Evolutionary conservation across 2,113 vertebrate genomes (phyloP).

Genomic region (Malaclemys terrapin): DNA sequence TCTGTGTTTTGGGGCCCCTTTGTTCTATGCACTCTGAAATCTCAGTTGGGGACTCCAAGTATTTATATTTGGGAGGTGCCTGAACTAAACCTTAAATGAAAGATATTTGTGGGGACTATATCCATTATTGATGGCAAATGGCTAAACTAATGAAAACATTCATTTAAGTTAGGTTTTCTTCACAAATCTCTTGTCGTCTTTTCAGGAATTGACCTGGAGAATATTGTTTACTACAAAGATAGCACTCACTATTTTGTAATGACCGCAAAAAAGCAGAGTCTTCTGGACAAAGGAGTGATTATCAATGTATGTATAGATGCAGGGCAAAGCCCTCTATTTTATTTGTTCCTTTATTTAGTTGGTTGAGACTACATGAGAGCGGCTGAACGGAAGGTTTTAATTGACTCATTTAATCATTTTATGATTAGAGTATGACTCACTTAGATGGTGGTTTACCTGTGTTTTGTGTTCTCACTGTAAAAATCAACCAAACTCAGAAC

Average conservation of each 20-base stretch:
- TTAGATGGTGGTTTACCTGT: not conserved
- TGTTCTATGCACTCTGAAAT: not conserved
- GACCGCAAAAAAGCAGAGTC: conserved; percentile 98
- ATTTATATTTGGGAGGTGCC: not conserved
- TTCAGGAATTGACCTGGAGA: conserved; percentile 96
- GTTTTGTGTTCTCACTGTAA: no score
- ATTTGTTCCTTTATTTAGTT: not conserved
- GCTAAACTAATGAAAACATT: not conserved
- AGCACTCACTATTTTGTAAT: conserved; percentile 99
- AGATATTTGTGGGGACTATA: not conserved
- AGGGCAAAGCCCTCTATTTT: not conserved
- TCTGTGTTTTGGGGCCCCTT: not conserved
- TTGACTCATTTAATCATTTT: not conserved
- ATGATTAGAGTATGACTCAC: not conserved
- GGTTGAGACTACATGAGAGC: not conserved
- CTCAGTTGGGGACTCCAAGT: not conserved
- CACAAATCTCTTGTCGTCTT: conserved; percentile 41
- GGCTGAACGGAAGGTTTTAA: conserved; percentile 1
- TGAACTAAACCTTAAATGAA: not conserved
- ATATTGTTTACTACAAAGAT: conserved; percentile 99
- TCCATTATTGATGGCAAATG: not conserved
- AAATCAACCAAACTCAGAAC: not conserved
- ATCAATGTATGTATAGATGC: conserved; percentile 85
- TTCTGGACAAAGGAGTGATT: conserved; percentile 97
- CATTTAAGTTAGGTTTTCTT: not conserved